Conservation (phyloP, 2,797 vertebrate species). For the Triplophysa yarkandensis region DNA sequence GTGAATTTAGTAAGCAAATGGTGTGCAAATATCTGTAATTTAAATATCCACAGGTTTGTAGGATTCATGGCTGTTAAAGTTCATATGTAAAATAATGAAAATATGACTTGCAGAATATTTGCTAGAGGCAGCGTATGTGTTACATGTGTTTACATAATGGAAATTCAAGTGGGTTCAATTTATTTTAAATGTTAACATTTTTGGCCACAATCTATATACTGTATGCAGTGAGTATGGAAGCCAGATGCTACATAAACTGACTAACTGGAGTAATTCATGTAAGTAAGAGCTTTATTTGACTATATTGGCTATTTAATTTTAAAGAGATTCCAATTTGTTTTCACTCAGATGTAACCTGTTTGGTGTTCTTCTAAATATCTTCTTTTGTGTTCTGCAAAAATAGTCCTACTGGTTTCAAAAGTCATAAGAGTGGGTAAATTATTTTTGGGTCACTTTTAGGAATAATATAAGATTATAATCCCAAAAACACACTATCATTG, state of each 20-base stretch:
- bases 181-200: neutral
- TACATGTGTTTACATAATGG: conserved; percentile 1
- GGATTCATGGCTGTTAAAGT: conserved; percentile 6
- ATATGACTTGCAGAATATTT: neutral
- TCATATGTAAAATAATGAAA: conserved; percentile 16
- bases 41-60: neutral
- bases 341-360: too few relatives aligned
- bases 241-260: neutral
- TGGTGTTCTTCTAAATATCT: too few relatives aligned
- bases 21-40: neutral
- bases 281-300: neutral
- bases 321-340: too few relatives aligned
- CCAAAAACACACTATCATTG: neutral
- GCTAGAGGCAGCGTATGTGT: neutral
- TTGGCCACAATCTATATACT: neutral
- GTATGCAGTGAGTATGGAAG: neutral
- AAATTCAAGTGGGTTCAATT: conserved; percentile 16
- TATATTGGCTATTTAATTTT: neutral
- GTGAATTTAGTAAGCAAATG: neutral
- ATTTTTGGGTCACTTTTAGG: too few relatives aligned
- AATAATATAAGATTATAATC: too few relatives aligned
- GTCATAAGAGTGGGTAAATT: neutral
- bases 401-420: too few relatives aligned
- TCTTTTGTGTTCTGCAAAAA: too few relatives aligned
- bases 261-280: neutral